Evolutionary conservation across 2,888 invertebrate genomes (phyloP).

Genomic region (Leptothorax acervorum): DNA sequence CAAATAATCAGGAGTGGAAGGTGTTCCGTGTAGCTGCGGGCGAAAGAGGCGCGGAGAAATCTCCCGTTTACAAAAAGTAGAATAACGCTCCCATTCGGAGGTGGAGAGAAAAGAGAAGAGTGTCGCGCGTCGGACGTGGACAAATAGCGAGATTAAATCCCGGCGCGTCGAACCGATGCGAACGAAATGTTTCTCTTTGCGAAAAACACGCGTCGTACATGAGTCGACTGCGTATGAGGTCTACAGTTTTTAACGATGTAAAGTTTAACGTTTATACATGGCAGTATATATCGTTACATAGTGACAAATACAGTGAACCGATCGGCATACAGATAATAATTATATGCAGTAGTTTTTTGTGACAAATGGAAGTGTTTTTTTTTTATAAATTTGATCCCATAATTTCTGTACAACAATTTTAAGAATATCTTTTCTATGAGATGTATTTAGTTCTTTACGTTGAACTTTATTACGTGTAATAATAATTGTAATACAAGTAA

Average conservation of each 20-base stretch:
- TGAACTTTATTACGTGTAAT: not conserved
- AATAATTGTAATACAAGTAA: not conserved
- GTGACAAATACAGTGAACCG: not conserved
- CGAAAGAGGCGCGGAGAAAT: constrained; percentile 33
- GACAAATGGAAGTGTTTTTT: not conserved
- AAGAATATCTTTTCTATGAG: not conserved
- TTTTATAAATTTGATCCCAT: not conserved
- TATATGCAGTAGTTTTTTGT: not conserved
- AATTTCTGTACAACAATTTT: not conserved
- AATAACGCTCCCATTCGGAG: constrained; percentile 16
- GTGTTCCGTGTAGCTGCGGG: constrained; percentile 6
- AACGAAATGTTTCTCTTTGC: constrained; percentile 13
- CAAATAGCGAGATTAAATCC: constrained; percentile 50
- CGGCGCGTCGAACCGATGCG: constrained; percentile 13
- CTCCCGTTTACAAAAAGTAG: constrained; percentile 39
- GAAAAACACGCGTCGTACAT: constrained; percentile 15
- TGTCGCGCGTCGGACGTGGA: constrained; percentile 36
- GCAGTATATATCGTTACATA: not conserved
- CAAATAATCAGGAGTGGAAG: constrained; percentile 40
- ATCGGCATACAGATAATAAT: not conserved
- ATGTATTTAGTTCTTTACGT: not conserved
- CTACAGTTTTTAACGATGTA: not conserved
- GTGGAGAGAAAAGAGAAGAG: constrained; percentile 16
- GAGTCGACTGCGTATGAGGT: not conserved
- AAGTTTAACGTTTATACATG: not conserved